Evolutionary conservation across 2,113 vertebrate species (phyloP).

Genomic region (Seriola aureovittata): DNA sequence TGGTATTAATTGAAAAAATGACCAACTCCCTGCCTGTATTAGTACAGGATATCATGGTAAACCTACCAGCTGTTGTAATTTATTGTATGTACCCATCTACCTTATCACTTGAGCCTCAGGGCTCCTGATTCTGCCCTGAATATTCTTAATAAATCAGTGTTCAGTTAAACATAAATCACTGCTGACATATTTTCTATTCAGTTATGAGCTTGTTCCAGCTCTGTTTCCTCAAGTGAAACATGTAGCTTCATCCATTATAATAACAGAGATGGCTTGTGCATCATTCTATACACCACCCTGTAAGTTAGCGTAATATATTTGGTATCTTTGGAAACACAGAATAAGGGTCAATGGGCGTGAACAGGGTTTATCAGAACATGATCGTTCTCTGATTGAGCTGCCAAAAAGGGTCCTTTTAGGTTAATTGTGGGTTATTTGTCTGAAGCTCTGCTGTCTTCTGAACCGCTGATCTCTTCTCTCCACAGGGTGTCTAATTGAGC

Average conservation of each 20-base stretch:
- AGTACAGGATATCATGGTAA: not conserved
- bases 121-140: too few relatives aligned
- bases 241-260: too few relatives aligned
- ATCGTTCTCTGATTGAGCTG: not conserved
- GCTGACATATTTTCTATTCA: too few relatives aligned
- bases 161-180: too few relatives aligned
- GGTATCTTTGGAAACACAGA: not conserved
- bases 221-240: too few relatives aligned
- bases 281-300: not conserved
- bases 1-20: too few relatives aligned
- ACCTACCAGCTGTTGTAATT: not conserved
- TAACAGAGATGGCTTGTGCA: not conserved
- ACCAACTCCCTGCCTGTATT: not conserved
- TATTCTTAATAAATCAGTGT: too few relatives aligned
- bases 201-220: too few relatives aligned
- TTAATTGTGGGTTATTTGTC: not conserved
- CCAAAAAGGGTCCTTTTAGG: not conserved
- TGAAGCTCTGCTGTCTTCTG: not conserved
- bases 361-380: not conserved
- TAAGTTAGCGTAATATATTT: not conserved
- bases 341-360: not conserved
- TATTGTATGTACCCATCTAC: not conserved
- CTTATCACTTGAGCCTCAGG: too few relatives aligned
- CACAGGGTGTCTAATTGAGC: constrained; percentile 94
- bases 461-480: constrained; percentile 8